These are phyloP conservation scores for Catostomus latipinnis DNA, from an alignment of 2,797 vertebrate genomes.

Conservation along the genomic window DNA sequence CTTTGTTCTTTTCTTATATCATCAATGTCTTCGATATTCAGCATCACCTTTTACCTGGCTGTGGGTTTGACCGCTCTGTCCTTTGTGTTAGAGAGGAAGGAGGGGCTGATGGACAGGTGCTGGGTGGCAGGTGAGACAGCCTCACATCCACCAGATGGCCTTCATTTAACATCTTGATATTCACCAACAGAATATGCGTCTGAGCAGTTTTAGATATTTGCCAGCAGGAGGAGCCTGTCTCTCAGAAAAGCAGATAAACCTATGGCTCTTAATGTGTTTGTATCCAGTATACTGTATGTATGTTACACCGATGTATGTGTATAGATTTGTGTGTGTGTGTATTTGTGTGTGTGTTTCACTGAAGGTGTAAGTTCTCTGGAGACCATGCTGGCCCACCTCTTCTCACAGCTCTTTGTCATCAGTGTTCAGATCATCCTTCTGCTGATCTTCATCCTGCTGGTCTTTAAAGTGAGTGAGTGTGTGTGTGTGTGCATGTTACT, in stretches of 20 bases:
- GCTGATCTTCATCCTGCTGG: slow-evolving; percentile 80
- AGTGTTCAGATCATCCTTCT: slow-evolving; percentile 76
- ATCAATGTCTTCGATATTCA: slow-evolving; percentile 50
- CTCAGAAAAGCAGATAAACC: not conserved
- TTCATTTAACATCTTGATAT: not conserved
- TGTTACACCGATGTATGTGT: not conserved
- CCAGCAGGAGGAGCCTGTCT: slow-evolving; percentile 66
- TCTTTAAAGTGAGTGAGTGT: slow-evolving; percentile 67
- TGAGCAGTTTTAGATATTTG: slow-evolving; percentile 33
- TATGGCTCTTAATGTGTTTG: not conserved
- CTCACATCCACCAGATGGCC: not conserved
- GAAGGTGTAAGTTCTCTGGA: slow-evolving; percentile 77
- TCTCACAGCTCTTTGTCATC: slow-evolving; percentile 79
- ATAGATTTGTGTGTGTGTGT: slow-evolving; percentile 1
- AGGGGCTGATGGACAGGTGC: slow-evolving; percentile 80
- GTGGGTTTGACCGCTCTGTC: slow-evolving; percentile 82
- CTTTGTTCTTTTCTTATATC: not conserved
- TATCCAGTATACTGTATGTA: too few species aligned
- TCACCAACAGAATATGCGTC: not conserved
- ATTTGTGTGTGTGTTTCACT: slow-evolving; percentile 25
- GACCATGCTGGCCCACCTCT: slow-evolving; percentile 76
- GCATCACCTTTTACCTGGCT: slow-evolving; percentile 84
- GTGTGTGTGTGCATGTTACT: not conserved
- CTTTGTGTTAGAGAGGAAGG: slow-evolving; percentile 82
- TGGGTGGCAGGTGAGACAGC: slow-evolving; percentile 80